Conservation (phyloP, 2,113 vertebrate species). For the Phaethon lepturus region DNA sequence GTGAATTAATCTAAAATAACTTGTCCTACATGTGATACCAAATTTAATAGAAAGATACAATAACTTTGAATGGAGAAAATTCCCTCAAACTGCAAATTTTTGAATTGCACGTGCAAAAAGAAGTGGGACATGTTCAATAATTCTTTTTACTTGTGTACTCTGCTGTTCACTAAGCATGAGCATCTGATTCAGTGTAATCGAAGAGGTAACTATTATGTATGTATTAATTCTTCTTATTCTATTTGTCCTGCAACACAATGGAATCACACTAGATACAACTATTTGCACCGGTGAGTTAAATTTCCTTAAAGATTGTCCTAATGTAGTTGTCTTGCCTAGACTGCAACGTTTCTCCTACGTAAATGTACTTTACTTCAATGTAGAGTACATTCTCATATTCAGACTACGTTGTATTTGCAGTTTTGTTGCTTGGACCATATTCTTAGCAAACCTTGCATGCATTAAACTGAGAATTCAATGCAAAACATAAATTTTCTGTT, state of each 20-base stretch:
- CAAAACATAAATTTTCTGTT: conserved; percentile 50
- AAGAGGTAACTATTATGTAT: conserved; percentile 74
- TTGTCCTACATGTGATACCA: conserved; percentile 35
- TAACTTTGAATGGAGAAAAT: conserved; percentile 33
- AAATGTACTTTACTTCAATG: conserved; percentile 65
- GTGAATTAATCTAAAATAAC: conserved; percentile 18
- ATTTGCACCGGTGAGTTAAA: conserved; percentile 99
- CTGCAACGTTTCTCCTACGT: conserved; percentile 43
- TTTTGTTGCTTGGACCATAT: conserved; percentile 64
- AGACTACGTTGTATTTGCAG: conserved; percentile 16
- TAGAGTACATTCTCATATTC: conserved; percentile 49
- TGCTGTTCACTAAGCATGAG: conserved; percentile 73
- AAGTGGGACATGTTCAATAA: not conserved
- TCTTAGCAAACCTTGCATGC: conserved; percentile 76
- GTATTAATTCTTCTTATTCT: conserved; percentile 92
- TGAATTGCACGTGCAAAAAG: conserved; percentile 55
- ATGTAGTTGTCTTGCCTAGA: conserved; percentile 72
- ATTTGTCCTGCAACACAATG: conserved; percentile 91
- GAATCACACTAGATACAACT: conserved; percentile 99
- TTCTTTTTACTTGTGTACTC: conserved; percentile 56
- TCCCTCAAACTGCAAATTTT: conserved; percentile 36
- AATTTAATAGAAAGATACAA: conserved; percentile 16
- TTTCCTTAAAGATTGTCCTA: conserved; percentile 83
- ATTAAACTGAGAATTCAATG: conserved; percentile 38
- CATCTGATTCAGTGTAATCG: conserved; percentile 71